These are phyloP conservation scores for Bibio marci DNA, from an alignment of 2,888 invertebrate species.

Conservation along the genomic window DNA sequence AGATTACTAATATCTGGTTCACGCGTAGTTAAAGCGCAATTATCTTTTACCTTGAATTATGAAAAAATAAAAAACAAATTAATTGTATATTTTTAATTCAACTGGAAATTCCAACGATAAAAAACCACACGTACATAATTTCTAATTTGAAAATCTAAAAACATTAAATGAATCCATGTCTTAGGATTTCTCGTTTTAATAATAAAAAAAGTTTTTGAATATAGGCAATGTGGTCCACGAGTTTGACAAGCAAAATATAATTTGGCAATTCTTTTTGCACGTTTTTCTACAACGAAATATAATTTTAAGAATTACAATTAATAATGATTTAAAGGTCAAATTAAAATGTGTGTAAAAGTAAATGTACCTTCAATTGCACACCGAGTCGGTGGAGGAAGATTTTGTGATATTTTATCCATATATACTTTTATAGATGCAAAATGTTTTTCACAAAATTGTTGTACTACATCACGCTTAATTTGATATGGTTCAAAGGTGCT, in stretches of 20 bases:
- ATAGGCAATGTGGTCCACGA: conserved; percentile 70
- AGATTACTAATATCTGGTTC: conserved; percentile 68
- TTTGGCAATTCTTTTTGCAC: conserved; percentile 74
- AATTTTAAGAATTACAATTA: conserved; percentile 6
- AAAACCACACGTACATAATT: conserved; percentile 20
- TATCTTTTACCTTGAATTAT: conserved; percentile 42
- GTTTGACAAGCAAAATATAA: conserved; percentile 81
- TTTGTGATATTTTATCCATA: conserved; percentile 70
- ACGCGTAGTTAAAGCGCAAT: conserved; percentile 60
- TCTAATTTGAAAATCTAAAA: conserved; percentile 66
- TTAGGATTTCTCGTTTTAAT: conserved; percentile 67
- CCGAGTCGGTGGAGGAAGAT: conserved; percentile 79
- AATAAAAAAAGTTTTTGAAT: conserved; percentile 59
- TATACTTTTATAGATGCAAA: conserved; percentile 79
- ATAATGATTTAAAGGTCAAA: too few species aligned
- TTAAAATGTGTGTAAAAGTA: too few species aligned
- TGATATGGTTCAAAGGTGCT: conserved; percentile 80
- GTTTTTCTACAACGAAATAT: conserved; percentile 38
- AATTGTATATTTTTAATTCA: not conserved
- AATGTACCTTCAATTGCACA: conserved; percentile 81
- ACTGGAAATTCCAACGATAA: not conserved
- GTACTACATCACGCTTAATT: conserved; percentile 74
- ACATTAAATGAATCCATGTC: conserved; percentile 93
- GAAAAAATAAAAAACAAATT: not conserved
- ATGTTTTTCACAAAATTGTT: conserved; percentile 93